Conservation (phyloP, 2,888 invertebrate genomes). For the Brenthis daphne region DNA sequence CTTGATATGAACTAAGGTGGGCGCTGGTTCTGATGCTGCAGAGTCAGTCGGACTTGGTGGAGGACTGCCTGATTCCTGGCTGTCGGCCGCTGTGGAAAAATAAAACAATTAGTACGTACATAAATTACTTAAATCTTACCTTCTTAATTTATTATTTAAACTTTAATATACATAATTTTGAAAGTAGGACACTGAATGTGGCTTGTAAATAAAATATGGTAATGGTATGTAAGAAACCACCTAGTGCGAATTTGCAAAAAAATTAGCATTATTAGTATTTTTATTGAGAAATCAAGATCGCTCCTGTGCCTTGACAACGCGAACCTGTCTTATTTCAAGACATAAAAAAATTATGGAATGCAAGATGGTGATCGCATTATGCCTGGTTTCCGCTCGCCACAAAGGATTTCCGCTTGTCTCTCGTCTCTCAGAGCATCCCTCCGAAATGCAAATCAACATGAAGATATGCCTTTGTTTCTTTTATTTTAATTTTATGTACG, state of each 20-base stretch:
- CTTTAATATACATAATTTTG: too few relatives aligned
- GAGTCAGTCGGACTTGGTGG: slow-evolving; percentile 76
- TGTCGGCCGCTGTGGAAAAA: slow-evolving; percentile 74
- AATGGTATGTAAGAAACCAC: too few relatives aligned
- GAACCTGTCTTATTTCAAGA: slow-evolving; percentile 48
- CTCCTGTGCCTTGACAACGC: slow-evolving; percentile 40
- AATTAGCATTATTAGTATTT: background rate
- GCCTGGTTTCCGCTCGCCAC: slow-evolving; percentile 70
- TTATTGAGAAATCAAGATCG: slow-evolving; percentile 19
- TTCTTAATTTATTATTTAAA: too few relatives aligned
- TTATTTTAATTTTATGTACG: slow-evolving; percentile 38
- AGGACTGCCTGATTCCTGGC: slow-evolving; percentile 77
- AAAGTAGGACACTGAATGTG: too few relatives aligned
- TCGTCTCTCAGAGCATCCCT: slow-evolving; percentile 72
- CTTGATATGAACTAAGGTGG: slow-evolving; percentile 77
- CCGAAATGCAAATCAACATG: slow-evolving; percentile 67
- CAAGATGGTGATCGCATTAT: slow-evolving; percentile 73
- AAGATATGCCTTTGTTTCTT: slow-evolving; percentile 44
- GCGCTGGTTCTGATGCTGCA: slow-evolving; percentile 71
- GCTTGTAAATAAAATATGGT: too few relatives aligned
- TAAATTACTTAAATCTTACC: background rate
- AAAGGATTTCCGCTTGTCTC: slow-evolving; percentile 77
- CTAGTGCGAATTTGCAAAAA: background rate
- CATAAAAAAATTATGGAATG: slow-evolving; percentile 52
- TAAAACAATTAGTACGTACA: slow-evolving; percentile 24